Base-by-base conservation (phyloP, 30 jellyfish, hydroid and myxozoan species). In the Turritopsis rubra region DNA sequence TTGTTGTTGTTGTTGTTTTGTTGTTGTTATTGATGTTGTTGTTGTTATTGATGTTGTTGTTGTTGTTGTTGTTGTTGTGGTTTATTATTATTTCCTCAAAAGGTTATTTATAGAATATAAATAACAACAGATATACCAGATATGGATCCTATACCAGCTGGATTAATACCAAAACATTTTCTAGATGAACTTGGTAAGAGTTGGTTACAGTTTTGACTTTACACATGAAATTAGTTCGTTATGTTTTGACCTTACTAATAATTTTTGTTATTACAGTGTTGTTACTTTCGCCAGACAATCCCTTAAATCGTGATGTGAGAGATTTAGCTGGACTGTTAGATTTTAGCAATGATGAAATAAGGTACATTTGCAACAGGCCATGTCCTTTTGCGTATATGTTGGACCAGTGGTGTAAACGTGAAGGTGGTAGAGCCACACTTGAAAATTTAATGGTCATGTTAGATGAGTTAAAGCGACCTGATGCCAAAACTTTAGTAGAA, bases 271-370 rank as follows among this genome's bases (percentile, higher is more conserved):
- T 80, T 22, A 18, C 70, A 80, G 87, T 25, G n/a, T 22, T 28
- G 8, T 29, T 54, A 19, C 53, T 80, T 52, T 19, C 87, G 4
- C 87, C 87, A 18, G 85, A 29, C 27, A 82, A 52, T 29, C 76
- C 88, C 4, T n/a, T 82, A 65, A 71, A 71, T 8, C 41, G 53
- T 21, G 75, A 82, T 82, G 88, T 82, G 66, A 52, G 54, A 16
- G 88, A 66, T 19, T 54, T 82, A 23, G 88, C 88, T 24, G 88
- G 88, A 41, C 26, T n/a, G 23, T 82, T 82, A 28, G 88, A 31
- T 30, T 82, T 82, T 71, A 3, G 73, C 30, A 65, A 24, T 21
- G 83, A 52, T 21, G 82, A 80, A 70, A 82, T 71, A 9, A 52
- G 71, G 4, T 82, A 82, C 29, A 71, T 82, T 65, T 21, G 53